A percentile compares a stretch with the other conserved stretches of the same genome.
Conservation (phyloP, 2,797 vertebrate genomes). For the Gastrophryne carolinensis region DNA sequence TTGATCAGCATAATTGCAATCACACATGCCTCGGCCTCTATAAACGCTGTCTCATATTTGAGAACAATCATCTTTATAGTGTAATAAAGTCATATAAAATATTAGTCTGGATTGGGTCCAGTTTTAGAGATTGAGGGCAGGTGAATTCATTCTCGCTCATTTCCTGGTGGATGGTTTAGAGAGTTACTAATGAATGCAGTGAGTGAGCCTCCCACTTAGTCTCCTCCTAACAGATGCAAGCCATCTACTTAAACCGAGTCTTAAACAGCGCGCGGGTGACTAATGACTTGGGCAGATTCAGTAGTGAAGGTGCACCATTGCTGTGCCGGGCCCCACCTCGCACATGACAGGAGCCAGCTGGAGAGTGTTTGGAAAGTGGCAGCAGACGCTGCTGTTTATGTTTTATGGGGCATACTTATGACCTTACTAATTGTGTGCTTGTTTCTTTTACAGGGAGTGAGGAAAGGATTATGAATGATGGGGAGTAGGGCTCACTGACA, state of each 20-base stretch:
- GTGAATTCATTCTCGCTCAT: constrained; percentile 21
- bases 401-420: constrained; percentile 26
- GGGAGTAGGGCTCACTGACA: not conserved
- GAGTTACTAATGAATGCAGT: constrained; percentile 14
- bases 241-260: not conserved
- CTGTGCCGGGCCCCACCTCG: not conserved
- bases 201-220: constrained; percentile 2
- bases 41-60: not conserved
- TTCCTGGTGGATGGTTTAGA: constrained; percentile 8
- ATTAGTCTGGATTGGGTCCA: not conserved
- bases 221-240: constrained; percentile 8
- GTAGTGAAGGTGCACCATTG: not conserved
- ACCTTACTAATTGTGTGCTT: constrained; percentile 37
- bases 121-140: constrained; percentile 3
- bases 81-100: not conserved
- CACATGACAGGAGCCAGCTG: constrained; percentile 28
- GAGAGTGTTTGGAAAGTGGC: constrained; percentile 13
- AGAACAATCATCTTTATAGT: not conserved
- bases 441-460: constrained; percentile 39
- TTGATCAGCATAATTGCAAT: not conserved
- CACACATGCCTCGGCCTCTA: not conserved
- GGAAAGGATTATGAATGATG: constrained; percentile 40
- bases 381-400: constrained; percentile 24
- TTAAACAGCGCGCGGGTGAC: not conserved
- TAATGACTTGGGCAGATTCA: constrained; percentile 17